These are phyloP conservation scores for Heliconius charithonia DNA, from an alignment of 2,888 invertebrate species.

Conservation along the genomic window DNA sequence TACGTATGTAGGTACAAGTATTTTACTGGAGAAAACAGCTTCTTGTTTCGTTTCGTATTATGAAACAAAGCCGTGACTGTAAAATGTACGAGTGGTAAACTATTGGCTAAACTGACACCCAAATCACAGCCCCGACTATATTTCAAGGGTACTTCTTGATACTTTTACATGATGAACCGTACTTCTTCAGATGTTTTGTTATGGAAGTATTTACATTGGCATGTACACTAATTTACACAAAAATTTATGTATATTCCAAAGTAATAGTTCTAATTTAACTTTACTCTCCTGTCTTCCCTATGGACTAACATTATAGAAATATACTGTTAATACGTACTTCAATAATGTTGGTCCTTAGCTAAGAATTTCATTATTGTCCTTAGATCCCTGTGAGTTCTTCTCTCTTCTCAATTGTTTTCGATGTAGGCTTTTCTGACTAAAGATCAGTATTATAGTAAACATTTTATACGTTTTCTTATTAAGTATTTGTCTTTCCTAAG, in stretches of 20 bases:
- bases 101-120: background rate
- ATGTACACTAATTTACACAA: background rate
- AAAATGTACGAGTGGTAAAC: background rate
- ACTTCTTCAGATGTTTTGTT: background rate
- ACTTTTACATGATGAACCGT: background rate
- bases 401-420: too few relatives aligned
- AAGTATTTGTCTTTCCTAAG: too few relatives aligned
- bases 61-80: background rate
- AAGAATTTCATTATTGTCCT: too few relatives aligned
- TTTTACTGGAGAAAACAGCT: background rate
- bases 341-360: too few relatives aligned
- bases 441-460: too few relatives aligned
- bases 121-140: background rate
- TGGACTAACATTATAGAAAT: too few relatives aligned
- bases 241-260: background rate
- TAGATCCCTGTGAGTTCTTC: too few relatives aligned
- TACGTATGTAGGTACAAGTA: background rate
- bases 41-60: background rate
- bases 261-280: background rate
- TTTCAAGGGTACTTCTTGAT: background rate
- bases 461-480: too few relatives aligned
- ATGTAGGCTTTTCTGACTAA: too few relatives aligned
- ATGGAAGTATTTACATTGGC: background rate
- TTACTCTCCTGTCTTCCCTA: background rate
- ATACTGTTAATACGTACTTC: too few relatives aligned